Base-by-base conservation (phyloP, 2,888 invertebrate genomes). In the Harmothoe impar region DNA sequence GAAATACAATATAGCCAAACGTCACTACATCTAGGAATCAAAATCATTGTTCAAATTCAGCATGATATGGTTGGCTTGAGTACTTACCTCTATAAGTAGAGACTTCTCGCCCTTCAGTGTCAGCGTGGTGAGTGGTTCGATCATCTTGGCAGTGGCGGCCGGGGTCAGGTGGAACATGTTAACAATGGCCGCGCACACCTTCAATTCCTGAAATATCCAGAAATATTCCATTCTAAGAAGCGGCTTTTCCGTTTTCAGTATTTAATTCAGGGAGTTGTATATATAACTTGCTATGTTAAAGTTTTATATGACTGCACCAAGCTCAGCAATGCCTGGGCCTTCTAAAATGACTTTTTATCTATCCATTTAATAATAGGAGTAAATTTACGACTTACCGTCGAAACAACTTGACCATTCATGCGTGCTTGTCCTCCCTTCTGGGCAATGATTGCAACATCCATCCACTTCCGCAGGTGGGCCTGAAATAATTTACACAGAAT, bases 41-140 rank as follows among this genome's bases (percentile, higher is more conserved):
- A 43, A 43, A 43, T 7, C 43, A 43, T 43, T 7, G 10, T 43
- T 10, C 43, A 43, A 43, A 43, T 43, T 43, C 10, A 10, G 43
- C n/a, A 43, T 43, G n/a, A 43, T 3, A 43, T 43, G 43, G 10
- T 43, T 43, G 43, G 5, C 15, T 3, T 43, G 43, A 7, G 72
- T 3, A 20, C 90, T 43, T 92, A 96, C 95, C 96, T 99, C 99
- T 86, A 99, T 97, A 95, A 98, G 97, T 72, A 99, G 96, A 25
- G 97, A 97, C 94, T 98, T 98, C 95, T 99, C 99, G 0, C 98
- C 98, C 94, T 98, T 98, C 93, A 99, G 96, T 31, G 99, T 98
- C 1, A 98, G 96, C 90, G 97, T 97, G 93, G 98, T 97, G 0
- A 99, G 96, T 0, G 98, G 97, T 92, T 98, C 98, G 90, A 99